Conservation (phyloP, 1,140 invertebrate species). For the Monomorium pharaonis region DNA sequence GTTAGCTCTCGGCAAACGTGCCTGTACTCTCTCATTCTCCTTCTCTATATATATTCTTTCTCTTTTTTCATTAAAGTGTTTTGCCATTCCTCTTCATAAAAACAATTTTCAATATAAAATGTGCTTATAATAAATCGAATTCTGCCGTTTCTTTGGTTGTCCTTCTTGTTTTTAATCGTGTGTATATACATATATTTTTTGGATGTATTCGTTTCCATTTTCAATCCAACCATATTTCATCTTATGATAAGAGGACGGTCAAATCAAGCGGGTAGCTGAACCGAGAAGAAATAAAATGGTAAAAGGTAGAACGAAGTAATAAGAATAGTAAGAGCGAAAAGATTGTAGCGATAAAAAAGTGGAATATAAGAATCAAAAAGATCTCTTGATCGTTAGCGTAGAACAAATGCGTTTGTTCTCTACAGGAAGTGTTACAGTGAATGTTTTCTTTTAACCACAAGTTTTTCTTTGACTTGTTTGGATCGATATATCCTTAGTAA, state of each 20-base stretch:
- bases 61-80: not conserved
- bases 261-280: not conserved
- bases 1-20: not conserved
- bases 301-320: slow-evolving; percentile 34
- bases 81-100: not conserved
- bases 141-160: not conserved
- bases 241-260: not conserved
- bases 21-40: not conserved
- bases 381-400: slow-evolving; percentile 23
- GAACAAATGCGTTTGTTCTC: slow-evolving; percentile 5
- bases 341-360: not conserved
- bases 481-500: not conserved
- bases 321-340: not conserved
- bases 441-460: not conserved
- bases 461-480: not conserved
- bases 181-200: slow-evolving; percentile 62
- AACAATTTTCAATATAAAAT: slow-evolving; percentile 33
- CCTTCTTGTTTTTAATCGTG: not conserved
- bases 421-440: not conserved
- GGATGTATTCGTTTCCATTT: slow-evolving; percentile 70
- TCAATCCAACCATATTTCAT: slow-evolving; percentile 26
- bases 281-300: slow-evolving; percentile 11
- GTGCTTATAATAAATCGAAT: slow-evolving; percentile 24
- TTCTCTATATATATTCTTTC: not conserved
- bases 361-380: not conserved